phyloP scores from a whole-genome alignment of 30 jellyfish, hydroid and myxozoan genomes.

The Aurelia aurita complex sp. Pacific region DNA sequence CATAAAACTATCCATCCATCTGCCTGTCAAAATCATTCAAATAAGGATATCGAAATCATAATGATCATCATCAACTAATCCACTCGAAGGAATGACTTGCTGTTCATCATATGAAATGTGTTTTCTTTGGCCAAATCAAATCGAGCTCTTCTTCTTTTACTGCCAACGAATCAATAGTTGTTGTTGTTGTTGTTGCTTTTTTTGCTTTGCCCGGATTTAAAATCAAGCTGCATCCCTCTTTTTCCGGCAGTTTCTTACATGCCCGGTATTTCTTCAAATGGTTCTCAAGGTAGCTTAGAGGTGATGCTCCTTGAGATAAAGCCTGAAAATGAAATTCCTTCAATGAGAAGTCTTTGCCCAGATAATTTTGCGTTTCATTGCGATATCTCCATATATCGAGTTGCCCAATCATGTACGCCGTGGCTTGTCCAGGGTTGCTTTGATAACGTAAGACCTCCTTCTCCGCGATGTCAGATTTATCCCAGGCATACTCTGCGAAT shows the following conservation, averaged over 20 bases:
- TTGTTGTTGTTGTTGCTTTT: constrained; percentile 18
- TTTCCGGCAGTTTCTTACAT: constrained; percentile 54
- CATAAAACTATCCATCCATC: too few species aligned
- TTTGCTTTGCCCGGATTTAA: constrained; percentile 67
- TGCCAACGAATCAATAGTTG: neutral
- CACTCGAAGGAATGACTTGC: too few species aligned
- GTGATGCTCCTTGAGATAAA: constrained; percentile 88
- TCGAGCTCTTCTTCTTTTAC: constrained; percentile 24
- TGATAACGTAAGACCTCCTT: constrained; percentile 97
- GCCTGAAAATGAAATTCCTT: constrained; percentile 97
- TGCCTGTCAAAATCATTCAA: too few species aligned
- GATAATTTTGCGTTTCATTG: constrained; percentile 66
- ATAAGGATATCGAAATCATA: too few species aligned
- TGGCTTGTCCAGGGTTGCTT: constrained; percentile 99
- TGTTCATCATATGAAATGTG: constrained; percentile 16
- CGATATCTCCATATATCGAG: constrained; percentile 86
- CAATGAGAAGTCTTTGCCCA: constrained; percentile 68
- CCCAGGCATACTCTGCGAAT: constrained; percentile 97
- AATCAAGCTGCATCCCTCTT: constrained; percentile 74
- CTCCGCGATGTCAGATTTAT: constrained; percentile 88
- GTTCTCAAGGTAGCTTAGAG: constrained; percentile 74
- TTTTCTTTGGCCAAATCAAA: constrained; percentile 14
- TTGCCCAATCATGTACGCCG: constrained; percentile 99
- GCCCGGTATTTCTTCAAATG: constrained; percentile 73
- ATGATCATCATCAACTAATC: too few species aligned